Base-by-base conservation (phyloP, 2,113 vertebrate species). In the Myotis yumanensis region DNA sequence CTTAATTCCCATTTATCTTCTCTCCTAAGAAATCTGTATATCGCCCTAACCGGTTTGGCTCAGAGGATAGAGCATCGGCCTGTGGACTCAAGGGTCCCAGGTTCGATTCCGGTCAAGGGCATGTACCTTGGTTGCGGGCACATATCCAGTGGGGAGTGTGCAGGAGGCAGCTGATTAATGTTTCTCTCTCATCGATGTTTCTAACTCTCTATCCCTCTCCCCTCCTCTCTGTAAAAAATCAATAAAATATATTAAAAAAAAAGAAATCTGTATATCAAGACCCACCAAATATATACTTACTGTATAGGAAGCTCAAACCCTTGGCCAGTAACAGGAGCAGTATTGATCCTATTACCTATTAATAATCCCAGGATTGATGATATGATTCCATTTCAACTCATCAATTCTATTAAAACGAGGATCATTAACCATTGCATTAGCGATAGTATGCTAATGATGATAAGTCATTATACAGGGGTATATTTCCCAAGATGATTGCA, bases 281-380 rank as follows among this genome's bases (percentile, higher is more conserved):
- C 86, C 14, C 96, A 96, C 73, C 91, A 96, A 75, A 96, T 89
- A 28, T 90, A 93, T 9, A 69, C 92, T 8, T 96, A 94, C 3
- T 94, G 96, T 1, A 85, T 94, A 96, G 91, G 96, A 5, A 94
- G 97, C 25, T 90, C 91, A 3, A 98, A 93, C 95, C 94, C 94
- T 0, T 95, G 91, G 40, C 96, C 93, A 0, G 52, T 97, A 0
- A 91, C 91, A 0, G 93, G 95, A 0, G 89, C 93, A 3, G 7
- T 81, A 0, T 92, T 91, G 0, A 89, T 95, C 0, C 30, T 97
- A 2, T 16, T 96, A 0, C 0, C 17, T 97, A 4, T 14, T 97
- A 0, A 68, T 86, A 0, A 96, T 85, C 1, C 97, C 95, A 0
- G 94, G 96, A 0, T 1, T 97, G 4, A 95, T 82, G 0, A n/a